A percentile compares a stretch with the other conserved stretches of the same genome.
Conservation (phyloP, 2,797 vertebrate species). For the Lemur catta region DNA sequence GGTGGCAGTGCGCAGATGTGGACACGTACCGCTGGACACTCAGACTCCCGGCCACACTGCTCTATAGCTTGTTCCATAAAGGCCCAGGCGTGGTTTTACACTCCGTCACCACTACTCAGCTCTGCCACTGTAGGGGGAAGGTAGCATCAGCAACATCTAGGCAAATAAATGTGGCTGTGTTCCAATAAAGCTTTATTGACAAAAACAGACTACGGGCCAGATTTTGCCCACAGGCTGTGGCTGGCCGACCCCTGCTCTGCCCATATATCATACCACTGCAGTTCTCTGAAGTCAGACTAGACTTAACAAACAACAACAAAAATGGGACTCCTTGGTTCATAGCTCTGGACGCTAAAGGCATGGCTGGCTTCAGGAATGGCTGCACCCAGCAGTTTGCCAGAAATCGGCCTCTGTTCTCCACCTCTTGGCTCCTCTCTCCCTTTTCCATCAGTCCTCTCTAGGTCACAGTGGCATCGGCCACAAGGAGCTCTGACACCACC, state of each 20-base stretch:
- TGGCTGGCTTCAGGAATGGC: neutral
- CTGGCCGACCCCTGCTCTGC: neutral
- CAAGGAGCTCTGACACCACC: neutral
- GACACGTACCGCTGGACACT: neutral
- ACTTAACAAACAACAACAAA: neutral
- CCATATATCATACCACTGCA: neutral
- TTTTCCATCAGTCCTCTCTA: no score
- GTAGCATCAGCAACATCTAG: no score
- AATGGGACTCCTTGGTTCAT: neutral
- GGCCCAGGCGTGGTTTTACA: neutral
- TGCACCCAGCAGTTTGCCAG: neutral
- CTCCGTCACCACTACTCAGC: neutral
- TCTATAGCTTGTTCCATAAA: no score
- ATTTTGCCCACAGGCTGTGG: neutral
- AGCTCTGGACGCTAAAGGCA: no score
- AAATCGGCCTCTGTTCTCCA: neutral
- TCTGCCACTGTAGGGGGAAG: no score
- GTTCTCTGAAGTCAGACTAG: neutral
- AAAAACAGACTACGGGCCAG: neutral
- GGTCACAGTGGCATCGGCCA: rapidly evolving
- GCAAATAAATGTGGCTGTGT: rapidly evolving
- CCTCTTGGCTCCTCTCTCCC: neutral
- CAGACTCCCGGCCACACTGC: no score
- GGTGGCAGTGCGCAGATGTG: neutral
- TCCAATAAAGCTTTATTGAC: neutral